Percentiles rank a stretch among this genome's conserved stretches.
These are phyloP conservation scores for Melanogrammus aeglefinus DNA, from an alignment of 2,797 vertebrate genomes.

Conservation along the genomic window DNA sequence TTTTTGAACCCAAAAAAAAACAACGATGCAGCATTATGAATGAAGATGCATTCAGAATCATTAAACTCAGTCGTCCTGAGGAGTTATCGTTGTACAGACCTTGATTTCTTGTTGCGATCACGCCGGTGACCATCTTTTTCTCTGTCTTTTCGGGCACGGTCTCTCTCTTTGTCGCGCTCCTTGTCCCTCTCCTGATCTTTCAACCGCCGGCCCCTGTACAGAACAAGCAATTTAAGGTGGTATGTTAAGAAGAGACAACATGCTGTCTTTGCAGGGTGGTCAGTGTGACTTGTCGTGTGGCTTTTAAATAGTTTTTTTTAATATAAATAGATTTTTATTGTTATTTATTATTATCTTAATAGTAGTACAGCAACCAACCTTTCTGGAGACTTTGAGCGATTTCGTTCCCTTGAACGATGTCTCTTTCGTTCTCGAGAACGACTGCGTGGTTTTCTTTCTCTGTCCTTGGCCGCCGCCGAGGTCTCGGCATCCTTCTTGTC, in stretches of 20 bases:
- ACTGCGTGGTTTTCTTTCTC: constrained; percentile 73
- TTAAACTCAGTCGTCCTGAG: neutral
- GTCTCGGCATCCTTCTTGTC: constrained; percentile 88
- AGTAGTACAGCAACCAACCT: constrained; percentile 68
- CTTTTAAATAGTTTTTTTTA: neutral
- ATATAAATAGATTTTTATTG: too few species aligned
- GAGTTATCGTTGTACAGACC: constrained; percentile 55
- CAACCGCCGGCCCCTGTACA: constrained; percentile 82
- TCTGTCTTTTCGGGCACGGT: constrained; percentile 79
- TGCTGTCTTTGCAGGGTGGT: neutral
- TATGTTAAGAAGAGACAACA: neutral
- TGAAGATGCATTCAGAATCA: neutral
- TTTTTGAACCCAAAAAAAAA: neutral
- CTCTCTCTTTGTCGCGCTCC: constrained; percentile 80
- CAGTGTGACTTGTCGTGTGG: neutral
- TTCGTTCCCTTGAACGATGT: constrained; percentile 86
- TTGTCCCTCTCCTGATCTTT: constrained; percentile 87
- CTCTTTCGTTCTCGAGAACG: constrained; percentile 85
- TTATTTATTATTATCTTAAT: too few species aligned
- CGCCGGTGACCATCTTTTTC: constrained; percentile 75
- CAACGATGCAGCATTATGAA: neutral
- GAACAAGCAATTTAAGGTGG: neutral
- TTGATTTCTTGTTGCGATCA: constrained; percentile 81
- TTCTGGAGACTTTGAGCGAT: constrained; percentile 87
- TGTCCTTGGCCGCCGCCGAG: constrained; percentile 74